Base-by-base conservation (phyloP, 2,888 invertebrate genomes). In the Mythimna pallens region DNA sequence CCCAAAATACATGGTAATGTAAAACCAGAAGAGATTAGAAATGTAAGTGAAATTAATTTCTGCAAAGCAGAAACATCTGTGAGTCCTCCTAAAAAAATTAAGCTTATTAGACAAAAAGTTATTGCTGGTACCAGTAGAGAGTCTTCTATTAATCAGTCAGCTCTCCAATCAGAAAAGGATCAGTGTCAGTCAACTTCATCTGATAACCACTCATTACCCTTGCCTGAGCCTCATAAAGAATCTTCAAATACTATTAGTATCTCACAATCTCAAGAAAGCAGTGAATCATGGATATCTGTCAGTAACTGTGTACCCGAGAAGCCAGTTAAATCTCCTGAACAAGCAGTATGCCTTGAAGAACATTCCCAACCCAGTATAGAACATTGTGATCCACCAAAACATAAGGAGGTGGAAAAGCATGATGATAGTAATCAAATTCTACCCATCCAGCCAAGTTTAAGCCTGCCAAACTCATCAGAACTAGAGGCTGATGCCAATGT, bases 61-160 rank as follows among this genome's bases (percentile, higher is more conserved):
- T 95, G 95, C 93, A 94, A 95, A 94, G 95, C 96, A 92, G 96
- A 96, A 92, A 94, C 95, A 70, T 95, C 95, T 72, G 88, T 92
- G 81, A 93, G 92, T 93, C 91, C 95, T 87, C 89, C 91, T 88
- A 96, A 94, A 90, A 96, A 94, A 93, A 95, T 96, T 88, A 96
- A 94, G 90, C 93, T 96, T 85, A 92, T 94, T 89, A 94, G 96
- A 90, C 94, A 94, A 91, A 95, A 94, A 93, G 73, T 86, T 86
- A 86, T 85, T 82, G 86, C 92, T 78, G 89, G 89, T 83, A 82
- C 85, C 83, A 89, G 87, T 85, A 91, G 81, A 87, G 90, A 89
- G 64, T 84, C 77, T 89, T 83, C 84, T 73, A 76, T 78, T 80
- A 90, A 89, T 73, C 87, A 82, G 71, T 76, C 83, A 75, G 78